A percentile compares a stretch with the other conserved stretches of the same genome.
Conservation (phyloP, 2,113 vertebrate genomes). For the Prietella phreatophila region DNA sequence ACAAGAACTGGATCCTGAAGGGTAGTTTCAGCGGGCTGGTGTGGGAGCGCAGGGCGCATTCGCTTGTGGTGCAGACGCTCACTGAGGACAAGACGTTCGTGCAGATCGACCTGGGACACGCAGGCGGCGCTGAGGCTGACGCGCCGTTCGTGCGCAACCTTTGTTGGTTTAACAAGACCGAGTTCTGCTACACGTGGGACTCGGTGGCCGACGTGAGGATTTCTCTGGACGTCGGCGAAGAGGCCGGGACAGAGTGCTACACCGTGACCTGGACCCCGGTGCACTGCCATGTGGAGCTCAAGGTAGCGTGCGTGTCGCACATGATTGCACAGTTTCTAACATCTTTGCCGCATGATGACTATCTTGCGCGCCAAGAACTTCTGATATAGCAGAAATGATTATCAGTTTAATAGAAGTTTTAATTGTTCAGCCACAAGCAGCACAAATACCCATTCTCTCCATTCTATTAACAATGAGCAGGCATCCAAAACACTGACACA, state of each 20-base stretch:
- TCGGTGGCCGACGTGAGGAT: slow-evolving; percentile 80
- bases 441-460: neutral
- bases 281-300: slow-evolving; percentile 79
- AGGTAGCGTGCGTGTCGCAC: slow-evolving; percentile 68
- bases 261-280: slow-evolving; percentile 79
- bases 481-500: neutral
- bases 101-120: slow-evolving; percentile 77
- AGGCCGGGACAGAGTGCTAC: slow-evolving; percentile 80
- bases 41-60: slow-evolving; percentile 82
- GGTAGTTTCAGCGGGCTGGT: slow-evolving; percentile 79
- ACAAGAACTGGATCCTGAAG: slow-evolving; percentile 88
- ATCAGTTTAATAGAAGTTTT: neutral
- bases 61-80: slow-evolving; percentile 80
- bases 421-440: neutral
- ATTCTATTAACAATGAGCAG: neutral
- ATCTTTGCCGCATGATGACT: neutral
- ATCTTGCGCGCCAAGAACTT: neutral
- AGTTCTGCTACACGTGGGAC: slow-evolving; percentile 90
- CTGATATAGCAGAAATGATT: neutral
- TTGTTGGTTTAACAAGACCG: slow-evolving; percentile 84
- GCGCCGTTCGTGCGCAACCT: slow-evolving; percentile 80
- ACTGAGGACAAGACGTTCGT: slow-evolving; percentile 74
- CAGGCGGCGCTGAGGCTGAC: slow-evolving; percentile 73
- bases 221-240: slow-evolving; percentile 70
- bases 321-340: neutral